phyloP scores from a whole-genome alignment of 2,797 vertebrate genomes.

The Rhadinocentrus ornatus region DNA sequence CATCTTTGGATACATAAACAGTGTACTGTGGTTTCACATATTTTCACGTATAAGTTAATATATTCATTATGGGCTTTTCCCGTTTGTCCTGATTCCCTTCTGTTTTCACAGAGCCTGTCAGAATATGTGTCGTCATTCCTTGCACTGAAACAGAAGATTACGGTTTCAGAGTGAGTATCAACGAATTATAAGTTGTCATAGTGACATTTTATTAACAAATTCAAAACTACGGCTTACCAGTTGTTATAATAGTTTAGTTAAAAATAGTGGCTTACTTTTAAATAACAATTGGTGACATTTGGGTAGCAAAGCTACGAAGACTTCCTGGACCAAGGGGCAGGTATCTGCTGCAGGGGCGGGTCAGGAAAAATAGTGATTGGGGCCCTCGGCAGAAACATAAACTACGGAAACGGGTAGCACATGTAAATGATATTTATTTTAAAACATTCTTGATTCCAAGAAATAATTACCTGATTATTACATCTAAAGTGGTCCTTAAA shows the following conservation, averaged over 20 bases:
- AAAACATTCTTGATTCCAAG: no score
- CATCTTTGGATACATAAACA: background rate
- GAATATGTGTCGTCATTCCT: constrained; percentile 93
- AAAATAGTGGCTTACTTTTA: no score
- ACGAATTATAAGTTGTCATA: background rate
- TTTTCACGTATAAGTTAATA: background rate
- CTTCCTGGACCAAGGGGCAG: background rate
- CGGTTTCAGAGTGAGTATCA: constrained; percentile 91
- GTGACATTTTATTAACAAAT: rapidly evolving
- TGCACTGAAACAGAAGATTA: constrained; percentile 93
- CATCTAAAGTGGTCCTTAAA: background rate
- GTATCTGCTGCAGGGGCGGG: background rate
- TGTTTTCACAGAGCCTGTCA: constrained; percentile 86
- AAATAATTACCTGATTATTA: no score
- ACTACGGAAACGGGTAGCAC: no score
- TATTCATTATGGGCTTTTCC: background rate
- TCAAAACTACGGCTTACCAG: background rate
- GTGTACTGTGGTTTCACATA: rapidly evolving
- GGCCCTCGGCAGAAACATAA: no score
- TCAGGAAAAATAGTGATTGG: no score
- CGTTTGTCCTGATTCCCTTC: background rate
- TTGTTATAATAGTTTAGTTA: background rate
- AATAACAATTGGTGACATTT: background rate
- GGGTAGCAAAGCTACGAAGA: background rate
- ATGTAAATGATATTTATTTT: no score